Percentiles rank a stretch among this genome's conserved stretches.
phyloP scores from a whole-genome alignment of 2,888 invertebrate species.

The Nemoura dubitans region DNA sequence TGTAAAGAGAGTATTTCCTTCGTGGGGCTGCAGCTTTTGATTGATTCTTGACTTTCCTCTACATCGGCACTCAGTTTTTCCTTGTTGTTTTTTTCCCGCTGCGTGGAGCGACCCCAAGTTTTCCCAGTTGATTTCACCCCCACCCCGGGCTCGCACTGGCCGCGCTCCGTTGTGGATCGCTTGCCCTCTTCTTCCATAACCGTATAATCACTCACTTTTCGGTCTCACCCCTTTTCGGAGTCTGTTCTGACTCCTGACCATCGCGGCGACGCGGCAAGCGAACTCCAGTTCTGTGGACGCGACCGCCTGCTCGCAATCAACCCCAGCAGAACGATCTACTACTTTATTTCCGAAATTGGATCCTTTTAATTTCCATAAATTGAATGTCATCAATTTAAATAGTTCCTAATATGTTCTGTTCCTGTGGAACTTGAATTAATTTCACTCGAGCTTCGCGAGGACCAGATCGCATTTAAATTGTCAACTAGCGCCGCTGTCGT shows the following conservation, averaged over 20 bases:
- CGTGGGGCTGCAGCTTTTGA: slow-evolving; percentile 2
- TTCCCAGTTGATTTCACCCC: slow-evolving; percentile 17
- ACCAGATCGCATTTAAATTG: not conserved
- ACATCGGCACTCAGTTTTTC: not conserved
- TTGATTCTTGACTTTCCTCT: slow-evolving; percentile 21
- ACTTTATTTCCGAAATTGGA: not conserved
- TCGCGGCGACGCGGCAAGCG: not conserved
- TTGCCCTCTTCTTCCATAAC: slow-evolving; percentile 20
- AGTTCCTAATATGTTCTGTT: not conserved
- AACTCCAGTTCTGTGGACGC: not conserved
- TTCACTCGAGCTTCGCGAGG: not conserved
- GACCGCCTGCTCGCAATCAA: not conserved
- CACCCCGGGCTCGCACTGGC: slow-evolving; percentile 1
- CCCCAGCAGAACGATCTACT: not conserved
- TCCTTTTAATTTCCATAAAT: slow-evolving; percentile 12
- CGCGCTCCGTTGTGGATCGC: slow-evolving; percentile 15
- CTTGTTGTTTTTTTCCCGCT: not conserved
- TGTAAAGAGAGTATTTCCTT: slow-evolving; percentile 23
- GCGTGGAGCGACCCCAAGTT: not conserved
- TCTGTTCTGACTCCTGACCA: not conserved
- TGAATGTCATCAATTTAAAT: not conserved
- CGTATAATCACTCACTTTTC: slow-evolving; percentile 22
- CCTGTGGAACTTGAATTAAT: slow-evolving; percentile 1
- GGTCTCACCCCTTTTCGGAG: not conserved
- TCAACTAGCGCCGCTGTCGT: not conserved